A percentile compares a stretch with the other conserved stretches of the same genome.
Evolutionary conservation across 2,888 invertebrate genomes (phyloP).

Genomic region (Agrochola lychnidis): DNA sequence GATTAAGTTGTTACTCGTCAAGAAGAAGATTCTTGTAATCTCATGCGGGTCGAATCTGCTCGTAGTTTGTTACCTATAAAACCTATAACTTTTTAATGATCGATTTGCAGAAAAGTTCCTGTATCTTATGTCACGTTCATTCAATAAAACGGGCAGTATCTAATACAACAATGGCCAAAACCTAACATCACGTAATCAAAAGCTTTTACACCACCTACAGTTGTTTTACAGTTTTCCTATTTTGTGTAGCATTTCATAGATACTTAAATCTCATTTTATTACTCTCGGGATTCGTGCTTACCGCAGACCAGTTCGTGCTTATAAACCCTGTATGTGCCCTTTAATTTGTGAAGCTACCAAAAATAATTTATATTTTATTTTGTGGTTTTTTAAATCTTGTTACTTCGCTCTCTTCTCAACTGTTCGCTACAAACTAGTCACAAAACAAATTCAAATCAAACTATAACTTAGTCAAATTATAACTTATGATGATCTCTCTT

Average conservation of each 20-base stretch:
- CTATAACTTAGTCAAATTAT: background rate
- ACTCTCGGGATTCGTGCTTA: background rate
- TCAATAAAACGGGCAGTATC: background rate
- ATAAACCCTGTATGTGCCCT: background rate
- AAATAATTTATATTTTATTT: background rate
- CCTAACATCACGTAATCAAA: background rate
- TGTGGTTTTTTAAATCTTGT: background rate
- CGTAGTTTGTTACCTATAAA: background rate
- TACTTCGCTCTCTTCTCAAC: background rate
- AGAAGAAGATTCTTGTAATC: slow-evolving; percentile 1
- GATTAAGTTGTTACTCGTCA: background rate
- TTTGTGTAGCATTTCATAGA: slow-evolving; percentile 11
- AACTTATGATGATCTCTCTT: slow-evolving; percentile 54
- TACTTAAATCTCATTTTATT: slow-evolving; percentile 16
- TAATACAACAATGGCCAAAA: background rate
- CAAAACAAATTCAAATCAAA: no score
- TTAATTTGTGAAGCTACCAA: background rate
- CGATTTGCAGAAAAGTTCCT: background rate
- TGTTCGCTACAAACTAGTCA: background rate
- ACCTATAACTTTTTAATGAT: no score
- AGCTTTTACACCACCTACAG: background rate
- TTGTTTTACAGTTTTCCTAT: slow-evolving; percentile 9
- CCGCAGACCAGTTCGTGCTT: background rate
- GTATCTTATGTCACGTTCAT: background rate
- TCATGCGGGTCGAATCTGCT: background rate